Conservation (phyloP, 2,888 invertebrate genomes). For the Drosophila buzzatii region DNA sequence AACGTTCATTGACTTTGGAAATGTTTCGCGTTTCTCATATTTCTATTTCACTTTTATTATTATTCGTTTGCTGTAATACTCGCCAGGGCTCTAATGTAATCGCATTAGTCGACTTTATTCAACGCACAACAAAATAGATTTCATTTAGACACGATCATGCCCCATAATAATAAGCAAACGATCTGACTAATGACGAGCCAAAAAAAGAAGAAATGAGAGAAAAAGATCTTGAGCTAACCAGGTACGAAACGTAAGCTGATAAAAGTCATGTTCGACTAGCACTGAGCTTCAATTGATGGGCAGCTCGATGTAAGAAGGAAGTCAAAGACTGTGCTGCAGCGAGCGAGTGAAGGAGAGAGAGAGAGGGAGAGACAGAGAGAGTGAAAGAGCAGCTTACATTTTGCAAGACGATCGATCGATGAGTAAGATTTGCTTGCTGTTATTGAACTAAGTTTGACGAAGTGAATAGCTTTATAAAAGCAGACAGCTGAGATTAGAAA, state of each 20-base stretch:
- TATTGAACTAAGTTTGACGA: slow-evolving; percentile 3
- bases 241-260: slow-evolving; percentile 71
- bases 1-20: slow-evolving; percentile 79
- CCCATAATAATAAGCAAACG: slow-evolving; percentile 70
- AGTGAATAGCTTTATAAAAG: neutral
- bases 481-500: slow-evolving; percentile 2
- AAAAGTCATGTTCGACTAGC: slow-evolving; percentile 57
- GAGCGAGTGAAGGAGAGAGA: neutral
- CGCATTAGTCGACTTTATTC: slow-evolving; percentile 73
- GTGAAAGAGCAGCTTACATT: slow-evolving; percentile 15
- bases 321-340: slow-evolving; percentile 12
- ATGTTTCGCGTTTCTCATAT: slow-evolving; percentile 32
- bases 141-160: slow-evolving; percentile 79
- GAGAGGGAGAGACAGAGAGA: neutral
- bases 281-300: slow-evolving; percentile 11
- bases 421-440: slow-evolving; percentile 5
- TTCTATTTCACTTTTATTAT: slow-evolving; percentile 69
- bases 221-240: slow-evolving; percentile 33
- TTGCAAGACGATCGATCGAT: slow-evolving; percentile 6
- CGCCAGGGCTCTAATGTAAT: slow-evolving; percentile 71
- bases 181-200: slow-evolving; percentile 70
- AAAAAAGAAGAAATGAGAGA: slow-evolving; percentile 22
- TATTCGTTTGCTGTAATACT: slow-evolving; percentile 61
- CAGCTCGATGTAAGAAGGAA: slow-evolving; percentile 28
- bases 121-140: slow-evolving; percentile 69